Conservation (phyloP, 2,113 vertebrate species). For the Dolichotis patagonum region DNA sequence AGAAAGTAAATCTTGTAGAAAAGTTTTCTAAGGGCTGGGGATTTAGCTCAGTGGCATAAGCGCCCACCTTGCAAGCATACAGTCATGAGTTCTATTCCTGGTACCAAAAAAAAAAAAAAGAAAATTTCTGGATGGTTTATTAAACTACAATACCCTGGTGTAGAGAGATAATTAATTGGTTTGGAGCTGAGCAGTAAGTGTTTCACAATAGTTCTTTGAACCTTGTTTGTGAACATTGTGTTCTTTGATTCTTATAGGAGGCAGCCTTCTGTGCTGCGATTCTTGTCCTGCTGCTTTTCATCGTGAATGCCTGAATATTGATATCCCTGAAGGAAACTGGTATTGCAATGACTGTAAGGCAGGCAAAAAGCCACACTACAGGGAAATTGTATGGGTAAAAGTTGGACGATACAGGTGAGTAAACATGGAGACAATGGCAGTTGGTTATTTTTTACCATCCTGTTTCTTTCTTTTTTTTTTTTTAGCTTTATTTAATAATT, state of each 20-base stretch:
- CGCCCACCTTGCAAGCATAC: too few relatives aligned
- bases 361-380: conserved; percentile 96
- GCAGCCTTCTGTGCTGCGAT: conserved; percentile 98
- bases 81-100: too few relatives aligned
- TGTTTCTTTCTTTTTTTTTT: too few relatives aligned
- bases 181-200: background rate
- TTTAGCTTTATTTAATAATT: too few relatives aligned
- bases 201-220: background rate
- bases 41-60: too few relatives aligned
- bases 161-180: background rate
- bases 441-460: background rate
- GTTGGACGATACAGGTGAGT: conserved; percentile 97
- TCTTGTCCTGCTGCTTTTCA: conserved; percentile 99
- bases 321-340: conserved; percentile 99
- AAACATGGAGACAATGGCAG: conserved; percentile 17
- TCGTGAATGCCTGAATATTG: conserved; percentile 98
- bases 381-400: conserved; percentile 99
- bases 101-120: too few relatives aligned
- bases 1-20: background rate
- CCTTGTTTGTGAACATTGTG: conserved; percentile 16
- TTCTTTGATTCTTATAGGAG: conserved; percentile 87
- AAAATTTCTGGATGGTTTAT: background rate
- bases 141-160: background rate
- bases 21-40: background rate
- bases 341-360: conserved; percentile 99